Evolutionary conservation across 1,140 invertebrate genomes (phyloP).

Genomic region (Hestina assimilis): DNA sequence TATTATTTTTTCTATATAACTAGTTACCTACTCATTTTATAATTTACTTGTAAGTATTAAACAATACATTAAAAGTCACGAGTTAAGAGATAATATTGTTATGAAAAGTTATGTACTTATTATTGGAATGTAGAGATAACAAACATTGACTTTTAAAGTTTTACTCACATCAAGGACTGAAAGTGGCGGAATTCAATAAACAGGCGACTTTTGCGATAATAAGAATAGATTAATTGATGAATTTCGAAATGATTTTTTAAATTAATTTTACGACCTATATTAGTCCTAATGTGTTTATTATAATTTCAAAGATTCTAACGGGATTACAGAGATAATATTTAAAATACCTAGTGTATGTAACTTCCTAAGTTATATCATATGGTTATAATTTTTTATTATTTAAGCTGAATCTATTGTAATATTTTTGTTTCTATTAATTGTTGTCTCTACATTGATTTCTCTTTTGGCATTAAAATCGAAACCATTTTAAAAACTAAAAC

Average conservation of each 20-base stretch:
- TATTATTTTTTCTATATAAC: background rate
- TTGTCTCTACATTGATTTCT: background rate
- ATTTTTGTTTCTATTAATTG: background rate
- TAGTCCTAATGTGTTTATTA: too few relatives aligned
- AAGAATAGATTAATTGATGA: too few relatives aligned
- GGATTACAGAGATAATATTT: background rate
- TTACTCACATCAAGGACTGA: too few relatives aligned
- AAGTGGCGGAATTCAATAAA: too few relatives aligned
- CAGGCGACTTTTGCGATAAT: too few relatives aligned
- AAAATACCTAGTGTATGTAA: background rate
- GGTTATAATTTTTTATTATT: background rate
- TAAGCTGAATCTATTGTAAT: background rate
- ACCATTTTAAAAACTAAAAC: background rate
- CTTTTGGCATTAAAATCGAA: background rate
- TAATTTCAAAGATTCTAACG: background rate
- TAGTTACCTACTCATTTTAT: background rate
- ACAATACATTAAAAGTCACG: background rate
- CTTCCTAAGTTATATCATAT: background rate
- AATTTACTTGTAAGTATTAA: background rate
- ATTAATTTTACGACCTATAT: too few relatives aligned
- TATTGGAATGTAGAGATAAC: conserved; percentile 15
- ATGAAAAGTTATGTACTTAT: background rate
- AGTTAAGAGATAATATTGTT: background rate
- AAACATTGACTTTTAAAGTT: background rate
- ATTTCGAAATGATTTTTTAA: too few relatives aligned